Conservation (phyloP, 2,113 vertebrate genomes). For the Microcebus ravelobensis region DNA sequence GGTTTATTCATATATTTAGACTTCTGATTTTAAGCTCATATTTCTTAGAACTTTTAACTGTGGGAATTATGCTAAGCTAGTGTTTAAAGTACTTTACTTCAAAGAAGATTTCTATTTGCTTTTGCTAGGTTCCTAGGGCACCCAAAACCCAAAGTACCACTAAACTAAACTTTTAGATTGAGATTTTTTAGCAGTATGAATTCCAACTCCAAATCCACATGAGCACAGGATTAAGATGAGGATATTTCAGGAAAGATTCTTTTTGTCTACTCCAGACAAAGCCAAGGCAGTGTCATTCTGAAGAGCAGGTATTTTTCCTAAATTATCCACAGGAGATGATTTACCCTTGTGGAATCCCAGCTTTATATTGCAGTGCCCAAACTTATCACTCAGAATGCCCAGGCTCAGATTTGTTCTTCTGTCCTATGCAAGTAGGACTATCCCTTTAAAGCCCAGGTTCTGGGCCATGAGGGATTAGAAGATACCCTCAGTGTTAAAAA, state of each 20-base stretch:
- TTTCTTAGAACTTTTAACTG: neutral
- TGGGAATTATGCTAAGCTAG: neutral
- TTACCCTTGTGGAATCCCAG: neutral
- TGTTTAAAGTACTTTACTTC: neutral
- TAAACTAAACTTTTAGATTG: neutral
- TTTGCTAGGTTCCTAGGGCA: neutral
- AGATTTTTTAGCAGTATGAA: neutral
- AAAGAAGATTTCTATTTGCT: constrained; percentile 26
- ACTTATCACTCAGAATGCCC: neutral
- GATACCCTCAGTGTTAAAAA: neutral
- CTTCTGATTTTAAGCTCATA: neutral
- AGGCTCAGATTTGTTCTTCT: neutral
- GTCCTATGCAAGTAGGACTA: neutral
- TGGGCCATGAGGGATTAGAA: neutral
- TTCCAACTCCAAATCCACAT: neutral
- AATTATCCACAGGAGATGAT: neutral
- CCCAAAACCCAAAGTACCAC: neutral
- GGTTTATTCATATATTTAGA: neutral
- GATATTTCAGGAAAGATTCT: neutral
- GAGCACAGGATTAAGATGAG: neutral
- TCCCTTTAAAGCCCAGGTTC: neutral
- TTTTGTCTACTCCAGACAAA: neutral
- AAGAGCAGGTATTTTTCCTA: neutral
- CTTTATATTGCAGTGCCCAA: neutral
- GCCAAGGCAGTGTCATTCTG: neutral